Base-by-base conservation (phyloP, 1,140 invertebrate genomes). In the Drosophila fuyamai region DNA sequence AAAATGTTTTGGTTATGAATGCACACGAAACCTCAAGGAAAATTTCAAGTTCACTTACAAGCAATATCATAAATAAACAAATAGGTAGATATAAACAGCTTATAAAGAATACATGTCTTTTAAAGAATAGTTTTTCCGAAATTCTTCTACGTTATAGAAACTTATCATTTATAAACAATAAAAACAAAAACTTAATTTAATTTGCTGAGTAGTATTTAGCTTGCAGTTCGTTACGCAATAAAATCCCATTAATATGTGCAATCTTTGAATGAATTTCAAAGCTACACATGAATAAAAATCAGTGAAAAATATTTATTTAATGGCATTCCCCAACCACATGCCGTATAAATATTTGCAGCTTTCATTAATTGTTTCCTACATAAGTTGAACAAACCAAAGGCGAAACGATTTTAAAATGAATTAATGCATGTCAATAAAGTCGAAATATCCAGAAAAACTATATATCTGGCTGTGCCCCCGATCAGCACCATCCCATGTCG, bases 311-410 rank as follows among this genome's bases (percentile, higher is more conserved):
- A 4, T 46, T 54, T 54, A n/a, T 38, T 60, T 44, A 63, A 63
- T 60, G 27, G 40, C 27, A 29, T 50, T 50, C 8, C 27, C 4
- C 27, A 27, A 57, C 4, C 35, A 57, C 35, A 16, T 3, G 23
- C 35, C 50, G 32, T 35, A 53, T 36, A 51, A 51, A 51, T 51
- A 51, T 32, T 51, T 51, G 27, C 48, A 5, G 40, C 59, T 43
- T 67, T 35, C 58, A 27, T 41, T 67, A 51, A 65, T 65, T 65
- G 62, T 59, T 18, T 46, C 29, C 46, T n/a, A 16, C 32, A 48
- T 35, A 60, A 60, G 23, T 29, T 51, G 29, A 51, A 65, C 38
- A 67, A 63, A 27, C 59, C 38, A 41, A 43, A 16, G 46, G 29
- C 27, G n/a, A 67, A 66, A 44, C 60, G 32, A 29, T 48, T 50